phyloP scores from a whole-genome alignment of 2,888 invertebrate species.

The Pharmacophagus antenor region DNA sequence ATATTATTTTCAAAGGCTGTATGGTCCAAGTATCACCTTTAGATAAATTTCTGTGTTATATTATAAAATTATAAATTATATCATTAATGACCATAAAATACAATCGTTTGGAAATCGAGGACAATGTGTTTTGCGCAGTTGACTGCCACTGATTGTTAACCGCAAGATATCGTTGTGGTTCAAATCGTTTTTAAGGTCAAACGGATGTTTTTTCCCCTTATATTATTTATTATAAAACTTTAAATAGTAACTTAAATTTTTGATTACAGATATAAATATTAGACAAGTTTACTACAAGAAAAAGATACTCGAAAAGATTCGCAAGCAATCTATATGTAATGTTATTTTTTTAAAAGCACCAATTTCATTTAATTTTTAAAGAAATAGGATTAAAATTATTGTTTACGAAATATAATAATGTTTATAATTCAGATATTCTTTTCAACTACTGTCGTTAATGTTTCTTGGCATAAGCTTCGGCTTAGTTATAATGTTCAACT shows the following conservation, averaged over 20 bases:
- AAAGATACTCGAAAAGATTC: not conserved
- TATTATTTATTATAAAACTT: too few relatives aligned
- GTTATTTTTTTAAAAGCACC: not conserved
- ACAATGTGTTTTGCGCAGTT: not conserved
- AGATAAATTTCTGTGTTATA: not conserved
- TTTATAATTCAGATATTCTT: not conserved
- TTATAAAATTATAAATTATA: not conserved
- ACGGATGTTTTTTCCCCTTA: too few relatives aligned
- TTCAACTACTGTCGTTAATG: not conserved
- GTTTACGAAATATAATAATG: not conserved
- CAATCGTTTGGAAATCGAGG: not conserved
- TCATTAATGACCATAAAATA: slow-evolving; percentile 1
- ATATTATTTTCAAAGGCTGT: too few relatives aligned
- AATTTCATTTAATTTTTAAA: too few relatives aligned
- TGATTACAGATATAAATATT: too few relatives aligned
- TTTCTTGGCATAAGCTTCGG: not conserved
- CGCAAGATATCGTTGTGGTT: slow-evolving; percentile 3
- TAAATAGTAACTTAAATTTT: not conserved
- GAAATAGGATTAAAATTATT: not conserved
- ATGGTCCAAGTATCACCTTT: too few relatives aligned
- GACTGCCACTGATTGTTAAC: not conserved
- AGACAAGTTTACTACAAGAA: too few relatives aligned
- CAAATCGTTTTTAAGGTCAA: slow-evolving; percentile 2
- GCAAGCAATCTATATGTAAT: not conserved
- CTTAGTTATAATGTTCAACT: not conserved